These are phyloP conservation scores for Erebia epiphron DNA, from an alignment of 2,888 invertebrate genomes.

Conservation along the genomic window DNA sequence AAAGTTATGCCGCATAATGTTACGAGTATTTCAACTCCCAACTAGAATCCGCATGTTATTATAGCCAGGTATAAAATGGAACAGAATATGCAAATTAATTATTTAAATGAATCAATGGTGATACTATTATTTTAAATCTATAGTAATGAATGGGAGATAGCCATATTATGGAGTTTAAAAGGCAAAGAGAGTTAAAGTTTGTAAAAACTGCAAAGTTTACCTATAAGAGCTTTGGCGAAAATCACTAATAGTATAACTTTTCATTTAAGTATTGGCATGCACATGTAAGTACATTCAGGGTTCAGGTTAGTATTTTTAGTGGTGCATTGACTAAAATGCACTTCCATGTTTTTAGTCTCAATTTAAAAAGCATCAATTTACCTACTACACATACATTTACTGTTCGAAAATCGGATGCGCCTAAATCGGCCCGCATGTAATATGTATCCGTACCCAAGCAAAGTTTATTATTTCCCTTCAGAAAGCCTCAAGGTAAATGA, in stretches of 20 bases:
- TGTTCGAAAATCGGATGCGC: not conserved
- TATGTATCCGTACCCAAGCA: constrained; percentile 7
- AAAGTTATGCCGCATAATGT: constrained; percentile 63
- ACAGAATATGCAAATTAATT: constrained; percentile 43
- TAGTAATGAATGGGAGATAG: not conserved
- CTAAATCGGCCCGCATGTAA: constrained; percentile 13
- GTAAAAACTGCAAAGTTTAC: not conserved
- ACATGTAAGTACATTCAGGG: too few relatives aligned
- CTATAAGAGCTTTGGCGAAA: too few relatives aligned
- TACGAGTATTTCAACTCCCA: constrained; percentile 47
- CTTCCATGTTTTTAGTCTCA: not conserved
- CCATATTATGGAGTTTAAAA: too few relatives aligned
- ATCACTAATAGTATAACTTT: too few relatives aligned
- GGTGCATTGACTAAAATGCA: too few relatives aligned
- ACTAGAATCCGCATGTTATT: constrained; percentile 33
- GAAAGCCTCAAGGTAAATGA: constrained; percentile 22
- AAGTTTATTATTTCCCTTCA: constrained; percentile 20
- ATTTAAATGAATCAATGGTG: not conserved
- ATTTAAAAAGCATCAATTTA: not conserved
- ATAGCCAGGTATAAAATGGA: constrained; percentile 39
- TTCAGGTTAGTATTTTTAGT: too few relatives aligned
- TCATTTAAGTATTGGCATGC: too few relatives aligned
- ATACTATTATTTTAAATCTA: not conserved
- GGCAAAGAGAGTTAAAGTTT: not conserved
- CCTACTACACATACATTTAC: not conserved